phyloP scores from a whole-genome alignment of 2,113 vertebrate genomes.

The Lethenteron camtschaticum region DNA sequence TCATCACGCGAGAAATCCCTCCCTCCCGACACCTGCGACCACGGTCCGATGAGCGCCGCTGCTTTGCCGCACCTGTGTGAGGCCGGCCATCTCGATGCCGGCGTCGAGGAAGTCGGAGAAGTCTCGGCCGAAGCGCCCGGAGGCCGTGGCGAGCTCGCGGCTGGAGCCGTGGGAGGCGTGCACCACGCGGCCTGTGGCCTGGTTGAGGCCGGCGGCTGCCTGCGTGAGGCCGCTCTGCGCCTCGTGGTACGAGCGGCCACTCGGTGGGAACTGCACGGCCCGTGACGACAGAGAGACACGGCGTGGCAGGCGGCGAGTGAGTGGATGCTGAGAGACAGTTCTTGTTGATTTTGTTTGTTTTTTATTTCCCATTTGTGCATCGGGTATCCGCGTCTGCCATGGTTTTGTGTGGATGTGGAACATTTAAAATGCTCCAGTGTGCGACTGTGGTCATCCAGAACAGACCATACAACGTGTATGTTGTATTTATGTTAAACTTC shows the following conservation, averaged over 20 bases:
- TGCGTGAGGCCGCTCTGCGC: conserved; percentile 90
- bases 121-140: conserved; percentile 88
- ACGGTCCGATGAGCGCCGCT: neutral
- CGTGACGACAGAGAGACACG: neutral
- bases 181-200: conserved; percentile 88
- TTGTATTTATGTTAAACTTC: too few relatives aligned
- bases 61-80: conserved; percentile 47
- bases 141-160: conserved; percentile 66
- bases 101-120: conserved; percentile 96
- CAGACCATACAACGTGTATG: too few relatives aligned
- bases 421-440: too few relatives aligned
- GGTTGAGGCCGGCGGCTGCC: conserved; percentile 84
- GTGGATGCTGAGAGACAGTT: too few relatives aligned
- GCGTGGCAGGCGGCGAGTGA: too few relatives aligned
- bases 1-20: neutral
- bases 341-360: too few relatives aligned
- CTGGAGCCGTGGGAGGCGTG: conserved; percentile 76
- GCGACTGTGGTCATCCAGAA: too few relatives aligned
- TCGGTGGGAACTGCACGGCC: conserved; percentile 46
- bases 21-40: neutral
- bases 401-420: too few relatives aligned
- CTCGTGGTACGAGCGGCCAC: conserved; percentile 84
- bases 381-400: too few relatives aligned
- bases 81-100: conserved; percentile 94
- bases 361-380: too few relatives aligned